These are phyloP conservation scores for Dasyprocta punctata DNA, from an alignment of 2,113 vertebrate genomes.

Conservation along the genomic window DNA sequence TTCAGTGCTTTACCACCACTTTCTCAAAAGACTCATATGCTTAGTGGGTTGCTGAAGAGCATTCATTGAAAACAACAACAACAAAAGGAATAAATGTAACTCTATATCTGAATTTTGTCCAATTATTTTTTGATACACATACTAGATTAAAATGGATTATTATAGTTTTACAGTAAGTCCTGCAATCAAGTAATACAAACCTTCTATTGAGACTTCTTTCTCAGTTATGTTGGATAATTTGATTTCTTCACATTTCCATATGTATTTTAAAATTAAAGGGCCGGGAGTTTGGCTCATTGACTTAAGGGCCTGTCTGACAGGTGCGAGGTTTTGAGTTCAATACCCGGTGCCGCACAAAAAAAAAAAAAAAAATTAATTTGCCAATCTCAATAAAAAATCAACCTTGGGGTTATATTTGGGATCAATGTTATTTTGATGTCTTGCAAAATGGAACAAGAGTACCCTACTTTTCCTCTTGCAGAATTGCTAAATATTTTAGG, in stretches of 20 bases:
- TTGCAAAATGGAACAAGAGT: background rate
- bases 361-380: too few relatives aligned
- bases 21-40: background rate
- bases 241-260: background rate
- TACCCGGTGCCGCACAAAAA: too few relatives aligned
- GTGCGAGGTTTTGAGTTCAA: too few relatives aligned
- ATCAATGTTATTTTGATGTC: background rate
- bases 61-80: background rate
- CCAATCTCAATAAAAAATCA: background rate
- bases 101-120: background rate
- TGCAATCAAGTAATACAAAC: background rate
- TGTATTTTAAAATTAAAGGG: conserved; percentile 26
- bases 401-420: background rate
- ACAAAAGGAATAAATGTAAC: background rate
- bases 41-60: background rate
- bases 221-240: background rate
- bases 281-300: too few relatives aligned
- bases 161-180: background rate
- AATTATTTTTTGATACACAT: background rate
- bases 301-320: too few relatives aligned
- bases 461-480: background rate
- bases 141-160: background rate
- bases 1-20: background rate
- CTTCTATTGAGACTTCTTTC: background rate
- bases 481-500: background rate